Evolutionary conservation across 2,113 vertebrate species (phyloP), one percentile per base, ranked within the genome.

Genomic region (Trochalopteron elliotii): DNA sequence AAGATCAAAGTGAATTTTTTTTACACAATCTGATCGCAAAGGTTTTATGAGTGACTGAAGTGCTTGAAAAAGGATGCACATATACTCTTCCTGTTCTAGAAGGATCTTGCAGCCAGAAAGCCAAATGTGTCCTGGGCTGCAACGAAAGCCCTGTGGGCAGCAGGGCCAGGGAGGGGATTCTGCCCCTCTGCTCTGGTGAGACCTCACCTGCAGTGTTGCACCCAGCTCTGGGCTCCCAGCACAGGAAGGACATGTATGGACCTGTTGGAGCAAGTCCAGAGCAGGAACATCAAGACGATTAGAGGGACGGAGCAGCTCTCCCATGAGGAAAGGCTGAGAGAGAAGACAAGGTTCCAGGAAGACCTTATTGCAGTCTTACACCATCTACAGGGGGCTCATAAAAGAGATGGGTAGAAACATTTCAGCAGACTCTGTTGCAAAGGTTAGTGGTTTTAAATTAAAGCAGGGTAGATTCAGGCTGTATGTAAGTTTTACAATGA

Each of bases 101-200:
- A 45, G 10, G 53, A 72, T 60, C n/a, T 61, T 15, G 2, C 27
- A 55, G 17, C 21, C 49, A 30, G 25, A 75, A 80, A 42, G 4
- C 27, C 25, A 80, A 1, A 20, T 10, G 10, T 21, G 10, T 21
- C 19, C 44, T 45, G 50, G 13, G 37, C 42, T 76, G 8, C 28
- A 82, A 16, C 33, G 22, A 64, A 19, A 76, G 18, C 15, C 16
- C 2, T 0, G 0, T 1, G 17, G n/a, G n/a, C n/a, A n/a, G n/a
- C n/a, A n/a, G n/a, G n/a, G n/a, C n/a, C 1, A 2, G 37, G 10
- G 24, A 76, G 35, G 33, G 2, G 23, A 76, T 39, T 56, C 55
- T 81, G 8, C 16, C 40, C 10, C 49, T 56, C 20, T 55, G 21
- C 20, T 52, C 23, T 39, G 1, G 12, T 25, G 4, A 87, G 20